A percentile compares a stretch with the other conserved stretches of the same genome.
phyloP scores from a whole-genome alignment of 2,797 vertebrate species.

The Hybognathus amarus region DNA sequence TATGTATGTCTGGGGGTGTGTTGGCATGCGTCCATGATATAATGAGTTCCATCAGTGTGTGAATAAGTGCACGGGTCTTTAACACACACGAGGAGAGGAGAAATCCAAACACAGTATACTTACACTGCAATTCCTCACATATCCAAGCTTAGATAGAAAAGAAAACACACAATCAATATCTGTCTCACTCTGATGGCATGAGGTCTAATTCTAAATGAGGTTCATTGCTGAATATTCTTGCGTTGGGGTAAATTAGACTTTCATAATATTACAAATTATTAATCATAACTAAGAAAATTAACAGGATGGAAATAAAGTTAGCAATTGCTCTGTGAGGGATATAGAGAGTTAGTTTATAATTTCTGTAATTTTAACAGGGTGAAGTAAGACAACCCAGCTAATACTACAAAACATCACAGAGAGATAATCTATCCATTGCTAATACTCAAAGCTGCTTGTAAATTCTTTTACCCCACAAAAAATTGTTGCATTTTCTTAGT shows the following conservation, averaged over 20 bases:
- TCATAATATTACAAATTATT: neutral
- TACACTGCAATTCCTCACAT: conserved; percentile 82
- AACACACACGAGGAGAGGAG: conserved; percentile 77
- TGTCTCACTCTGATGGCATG: conserved; percentile 47
- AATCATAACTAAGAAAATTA: neutral
- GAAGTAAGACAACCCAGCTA: neutral
- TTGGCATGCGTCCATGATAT: conserved; percentile 50
- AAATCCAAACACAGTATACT: conserved; percentile 78
- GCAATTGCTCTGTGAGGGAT: neutral
- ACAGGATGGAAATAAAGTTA: neutral
- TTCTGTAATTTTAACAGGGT: neutral
- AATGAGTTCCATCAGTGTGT: conserved; percentile 69
- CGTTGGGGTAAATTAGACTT: neutral
- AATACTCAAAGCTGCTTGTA: neutral
- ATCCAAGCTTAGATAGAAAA: conserved; percentile 83
- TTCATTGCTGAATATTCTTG: neutral
- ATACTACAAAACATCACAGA: neutral
- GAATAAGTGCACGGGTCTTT: conserved; percentile 75
- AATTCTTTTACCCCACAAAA: neutral
- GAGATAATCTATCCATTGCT: neutral
- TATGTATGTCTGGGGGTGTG: conserved; percentile 1
- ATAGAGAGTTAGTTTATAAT: neutral
- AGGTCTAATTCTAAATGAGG: conserved; percentile 28
- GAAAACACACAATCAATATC: conserved; percentile 73
- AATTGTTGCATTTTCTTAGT: neutral